These are phyloP conservation scores for Aphelinus certus DNA, from an alignment of 1,140 invertebrate genomes.

Conservation along the genomic window DNA sequence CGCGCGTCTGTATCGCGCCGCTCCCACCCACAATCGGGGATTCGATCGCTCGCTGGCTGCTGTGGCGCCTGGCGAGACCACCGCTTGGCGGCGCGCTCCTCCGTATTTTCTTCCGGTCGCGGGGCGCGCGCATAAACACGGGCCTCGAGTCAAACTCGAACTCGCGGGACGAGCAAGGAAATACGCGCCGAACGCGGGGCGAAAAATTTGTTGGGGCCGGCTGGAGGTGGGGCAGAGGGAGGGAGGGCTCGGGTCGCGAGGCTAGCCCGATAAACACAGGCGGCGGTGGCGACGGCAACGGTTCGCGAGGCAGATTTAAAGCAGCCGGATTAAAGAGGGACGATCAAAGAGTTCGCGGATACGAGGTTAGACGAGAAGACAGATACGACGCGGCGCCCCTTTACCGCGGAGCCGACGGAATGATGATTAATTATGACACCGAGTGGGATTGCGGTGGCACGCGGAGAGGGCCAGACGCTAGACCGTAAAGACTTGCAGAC, in stretches of 20 bases:
- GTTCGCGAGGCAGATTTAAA: constrained; percentile 4
- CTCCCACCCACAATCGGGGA: constrained; percentile 55
- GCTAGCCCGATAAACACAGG: not conserved
- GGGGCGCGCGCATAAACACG: too few relatives aligned
- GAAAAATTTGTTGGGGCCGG: too few relatives aligned
- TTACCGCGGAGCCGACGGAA: not conserved
- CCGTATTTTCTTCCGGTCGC: too few relatives aligned
- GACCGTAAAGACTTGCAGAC: too few relatives aligned
- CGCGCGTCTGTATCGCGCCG: not conserved
- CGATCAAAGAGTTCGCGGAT: not conserved
- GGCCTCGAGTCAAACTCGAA: constrained; percentile 15
- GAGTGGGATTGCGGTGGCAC: not conserved
- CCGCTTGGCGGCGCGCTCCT: too few relatives aligned
- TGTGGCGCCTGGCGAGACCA: too few relatives aligned
- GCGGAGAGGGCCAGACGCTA: too few relatives aligned
- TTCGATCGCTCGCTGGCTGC: constrained; percentile 47
- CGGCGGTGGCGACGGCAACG: not conserved
- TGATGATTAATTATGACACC: constrained; percentile 16
- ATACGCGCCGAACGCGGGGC: not conserved
- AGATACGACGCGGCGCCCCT: not conserved
- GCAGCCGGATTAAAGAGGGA: constrained; percentile 4
- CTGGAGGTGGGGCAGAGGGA: constrained; percentile 2
- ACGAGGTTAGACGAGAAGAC: not conserved
- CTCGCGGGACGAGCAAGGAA: constrained; percentile 10
- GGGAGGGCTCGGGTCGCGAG: not conserved